These are phyloP conservation scores for Erannis defoliaria DNA, from an alignment of 2,888 invertebrate species.

Conservation along the genomic window DNA sequence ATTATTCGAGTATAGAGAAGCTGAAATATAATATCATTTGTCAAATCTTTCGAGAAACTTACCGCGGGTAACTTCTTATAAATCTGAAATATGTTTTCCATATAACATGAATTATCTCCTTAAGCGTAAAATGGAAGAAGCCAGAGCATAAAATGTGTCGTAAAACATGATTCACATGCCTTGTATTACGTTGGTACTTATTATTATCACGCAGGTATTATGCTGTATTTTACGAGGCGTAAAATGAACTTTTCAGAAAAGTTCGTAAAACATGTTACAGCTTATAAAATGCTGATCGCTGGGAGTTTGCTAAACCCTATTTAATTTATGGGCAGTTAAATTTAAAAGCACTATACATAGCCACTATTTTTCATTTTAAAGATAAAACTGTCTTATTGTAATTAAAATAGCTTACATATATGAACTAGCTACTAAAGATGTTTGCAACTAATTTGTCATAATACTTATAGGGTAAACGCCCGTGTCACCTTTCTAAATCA, in stretches of 20 bases:
- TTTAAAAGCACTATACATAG: conserved; percentile 6
- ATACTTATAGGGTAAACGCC: conserved; percentile 3
- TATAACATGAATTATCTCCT: conserved; percentile 59
- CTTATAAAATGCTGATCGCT: conserved; percentile 35
- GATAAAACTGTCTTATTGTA: background rate
- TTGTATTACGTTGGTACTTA: conserved; percentile 61
- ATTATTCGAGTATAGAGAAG: conserved; percentile 32
- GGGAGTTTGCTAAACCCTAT: conserved; percentile 17
- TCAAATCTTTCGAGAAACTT: conserved; percentile 50
- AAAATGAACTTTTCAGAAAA: conserved; percentile 64
- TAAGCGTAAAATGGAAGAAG: conserved; percentile 65
- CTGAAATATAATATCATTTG: conserved; percentile 51
- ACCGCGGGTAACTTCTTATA: conserved; percentile 51
- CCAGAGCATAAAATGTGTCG: conserved; percentile 65
- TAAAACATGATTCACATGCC: conserved; percentile 70
- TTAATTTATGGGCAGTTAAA: conserved; percentile 18
- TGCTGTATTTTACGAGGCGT: conserved; percentile 72
- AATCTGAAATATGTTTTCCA: conserved; percentile 59
- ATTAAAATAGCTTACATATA: background rate
- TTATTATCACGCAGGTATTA: conserved; percentile 63
- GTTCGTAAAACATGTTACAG: conserved; percentile 37
- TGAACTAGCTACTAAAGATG: too few relatives aligned
- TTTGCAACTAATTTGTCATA: background rate
- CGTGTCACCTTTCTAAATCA: conserved; percentile 26
- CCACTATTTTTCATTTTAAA: conserved; percentile 1